A percentile compares a stretch with the other conserved stretches of the same genome.
Conservation (phyloP, 2,888 invertebrate species). For the Odiellus spinosus region DNA sequence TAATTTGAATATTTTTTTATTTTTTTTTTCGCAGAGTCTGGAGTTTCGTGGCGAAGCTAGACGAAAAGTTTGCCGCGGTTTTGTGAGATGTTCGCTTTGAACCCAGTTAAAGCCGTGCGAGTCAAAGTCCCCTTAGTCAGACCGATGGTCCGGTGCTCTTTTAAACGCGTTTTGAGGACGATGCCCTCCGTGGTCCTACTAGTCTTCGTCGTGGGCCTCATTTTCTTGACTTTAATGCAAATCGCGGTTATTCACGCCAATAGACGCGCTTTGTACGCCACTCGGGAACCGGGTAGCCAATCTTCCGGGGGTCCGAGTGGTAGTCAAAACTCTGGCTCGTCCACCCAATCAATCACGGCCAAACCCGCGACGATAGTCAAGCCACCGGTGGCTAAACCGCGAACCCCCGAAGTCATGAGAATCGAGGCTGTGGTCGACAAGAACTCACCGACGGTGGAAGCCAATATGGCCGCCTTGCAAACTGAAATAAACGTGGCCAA, state of each 20-base stretch:
- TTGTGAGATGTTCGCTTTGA: too few species aligned
- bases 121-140: constrained; percentile 19
- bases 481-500: constrained; percentile 14
- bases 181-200: constrained; percentile 19
- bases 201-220: constrained; percentile 20
- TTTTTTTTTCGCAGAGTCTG: too few species aligned
- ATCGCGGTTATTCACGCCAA: constrained; percentile 21
- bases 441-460: constrained; percentile 16
- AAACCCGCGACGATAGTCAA: neutral
- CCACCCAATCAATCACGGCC: neutral
- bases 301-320: too few species aligned
- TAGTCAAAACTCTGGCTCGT: too few species aligned
- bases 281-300: too few species aligned
- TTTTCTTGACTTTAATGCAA: constrained; percentile 21
- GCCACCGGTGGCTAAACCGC: neutral
- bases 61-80: too few species aligned
- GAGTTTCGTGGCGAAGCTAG: too few species aligned
- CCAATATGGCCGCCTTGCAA: constrained; percentile 14
- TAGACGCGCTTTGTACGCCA: constrained; percentile 5
- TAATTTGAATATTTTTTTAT: too few species aligned
- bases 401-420: constrained; percentile 6
- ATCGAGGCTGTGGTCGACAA: constrained; percentile 20
- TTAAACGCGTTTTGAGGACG: constrained; percentile 18
- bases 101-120: neutral
- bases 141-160: constrained; percentile 19